phyloP scores from a whole-genome alignment of 2,113 vertebrate genomes.

The Melanocharis versteri region DNA sequence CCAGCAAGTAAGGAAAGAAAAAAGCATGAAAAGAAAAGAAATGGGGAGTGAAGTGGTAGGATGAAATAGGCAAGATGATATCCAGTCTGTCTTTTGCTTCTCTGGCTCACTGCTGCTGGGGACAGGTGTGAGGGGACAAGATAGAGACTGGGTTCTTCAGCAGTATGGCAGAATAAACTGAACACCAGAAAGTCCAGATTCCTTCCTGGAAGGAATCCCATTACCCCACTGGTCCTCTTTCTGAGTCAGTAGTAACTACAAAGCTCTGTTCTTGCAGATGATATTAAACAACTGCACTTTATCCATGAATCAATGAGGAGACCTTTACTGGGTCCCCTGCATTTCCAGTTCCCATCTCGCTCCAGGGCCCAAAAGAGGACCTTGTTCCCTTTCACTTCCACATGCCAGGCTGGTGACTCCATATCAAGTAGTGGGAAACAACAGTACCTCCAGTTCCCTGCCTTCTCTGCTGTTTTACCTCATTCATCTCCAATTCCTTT shows the following conservation, averaged over 20 bases:
- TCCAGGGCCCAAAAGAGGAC: background rate
- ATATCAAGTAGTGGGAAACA: background rate
- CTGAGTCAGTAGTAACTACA: background rate
- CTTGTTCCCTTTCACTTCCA: background rate
- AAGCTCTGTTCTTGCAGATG: background rate
- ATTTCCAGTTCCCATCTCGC: background rate
- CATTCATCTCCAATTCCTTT: background rate
- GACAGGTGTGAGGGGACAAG: background rate
- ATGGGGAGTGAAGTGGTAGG: background rate
- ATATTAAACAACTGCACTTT: background rate
- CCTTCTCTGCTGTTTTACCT: background rate
- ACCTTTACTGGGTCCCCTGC: background rate
- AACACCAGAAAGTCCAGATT: background rate
- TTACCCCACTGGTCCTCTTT: background rate
- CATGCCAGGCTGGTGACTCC: rapidly evolving
- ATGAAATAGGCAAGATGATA: background rate
- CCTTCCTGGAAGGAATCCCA: background rate
- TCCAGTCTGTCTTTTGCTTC: background rate
- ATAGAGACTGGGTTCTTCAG: background rate
- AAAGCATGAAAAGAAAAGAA: background rate
- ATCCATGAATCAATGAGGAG: background rate
- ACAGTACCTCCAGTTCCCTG: background rate
- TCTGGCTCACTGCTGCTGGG: background rate
- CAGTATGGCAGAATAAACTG: background rate
- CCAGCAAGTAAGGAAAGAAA: background rate